These are phyloP conservation scores for Phoronis australis DNA, from an alignment of 2,888 invertebrate species.

Conservation along the genomic window DNA sequence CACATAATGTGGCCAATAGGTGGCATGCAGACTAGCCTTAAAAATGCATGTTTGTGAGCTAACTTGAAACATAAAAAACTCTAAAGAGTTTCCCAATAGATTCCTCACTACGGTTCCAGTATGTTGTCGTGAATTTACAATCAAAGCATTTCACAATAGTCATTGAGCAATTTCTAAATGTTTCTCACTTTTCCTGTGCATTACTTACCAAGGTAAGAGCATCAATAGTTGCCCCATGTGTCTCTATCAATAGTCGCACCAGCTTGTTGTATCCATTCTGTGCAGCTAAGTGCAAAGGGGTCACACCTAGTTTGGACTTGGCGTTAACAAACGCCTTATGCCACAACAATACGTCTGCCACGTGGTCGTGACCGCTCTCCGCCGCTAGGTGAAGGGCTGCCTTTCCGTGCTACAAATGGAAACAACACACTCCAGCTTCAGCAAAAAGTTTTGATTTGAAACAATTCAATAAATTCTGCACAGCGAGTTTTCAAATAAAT, in stretches of 20 bases:
- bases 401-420: constrained; percentile 56
- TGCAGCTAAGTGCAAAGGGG: constrained; percentile 93
- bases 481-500: too few relatives aligned
- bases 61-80: too few relatives aligned
- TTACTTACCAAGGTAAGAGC: constrained; percentile 76
- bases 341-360: constrained; percentile 69
- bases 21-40: too few relatives aligned
- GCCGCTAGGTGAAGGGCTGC: constrained; percentile 88
- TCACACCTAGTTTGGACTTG: constrained; percentile 92
- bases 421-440: not conserved
- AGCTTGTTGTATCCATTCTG: constrained; percentile 89
- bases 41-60: too few relatives aligned
- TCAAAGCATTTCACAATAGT: too few relatives aligned
- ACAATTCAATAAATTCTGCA: not conserved
- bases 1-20: too few relatives aligned
- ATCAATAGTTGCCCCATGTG: constrained; percentile 92
- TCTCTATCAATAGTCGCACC: constrained; percentile 86
- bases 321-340: constrained; percentile 99
- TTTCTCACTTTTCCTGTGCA: too few relatives aligned
- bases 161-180: too few relatives aligned
- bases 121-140: too few relatives aligned
- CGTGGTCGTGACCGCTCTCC: constrained; percentile 75
- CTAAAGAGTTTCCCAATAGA: too few relatives aligned
- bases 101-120: too few relatives aligned
- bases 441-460: not conserved